Evolutionary conservation across 2,888 invertebrate species (phyloP), one percentile per base, ranked within the genome.

Genomic region (Drepana falcataria): DNA sequence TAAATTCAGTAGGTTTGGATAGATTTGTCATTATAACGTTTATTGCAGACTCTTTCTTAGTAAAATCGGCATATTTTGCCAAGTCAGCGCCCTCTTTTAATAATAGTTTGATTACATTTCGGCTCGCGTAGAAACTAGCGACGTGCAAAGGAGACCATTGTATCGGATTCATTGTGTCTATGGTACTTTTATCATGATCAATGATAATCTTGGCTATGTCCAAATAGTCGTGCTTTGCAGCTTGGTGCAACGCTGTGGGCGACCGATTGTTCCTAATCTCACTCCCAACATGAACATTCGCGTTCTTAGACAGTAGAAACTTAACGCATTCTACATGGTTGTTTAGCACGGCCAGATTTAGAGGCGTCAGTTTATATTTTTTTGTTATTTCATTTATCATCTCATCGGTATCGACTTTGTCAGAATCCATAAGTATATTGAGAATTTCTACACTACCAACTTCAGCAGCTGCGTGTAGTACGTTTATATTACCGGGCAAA

Each of bases 381-480:
- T 7, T 79, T 54, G 87, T 79, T 59, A 85, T 48, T 3, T 76
- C 64, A 60, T 88, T 83, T 3, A 89, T 75, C 68, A 87, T 74
- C 2, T 56, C 58, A 54, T 68, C 60, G 1, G 86, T 79, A 2
- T 85, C 65, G 21, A 70, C 60, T 76, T 88, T 73, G 70, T 92
- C 73, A 70, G 85, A 70, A 68, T 85, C 83, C 35, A 94, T 68
- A 48, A 94, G 77, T 35, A 85, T 75, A 69, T 87, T 87, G 6
- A 94, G 84, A 66, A 93, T 92, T 54, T 91, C 89, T 33, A 84
- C 63, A 57, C 92, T 85, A 0, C 93, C 93, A 60, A 86, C 73
- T 64, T 91, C 92, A 48, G 93, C 91, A 41, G 94, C 93, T 56
- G 92, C 77, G 61, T 94, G 94, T 9, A 94, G 77, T 51, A 94